Base-by-base conservation (phyloP, 2,113 vertebrate genomes). In the Sander lucioperca region DNA sequence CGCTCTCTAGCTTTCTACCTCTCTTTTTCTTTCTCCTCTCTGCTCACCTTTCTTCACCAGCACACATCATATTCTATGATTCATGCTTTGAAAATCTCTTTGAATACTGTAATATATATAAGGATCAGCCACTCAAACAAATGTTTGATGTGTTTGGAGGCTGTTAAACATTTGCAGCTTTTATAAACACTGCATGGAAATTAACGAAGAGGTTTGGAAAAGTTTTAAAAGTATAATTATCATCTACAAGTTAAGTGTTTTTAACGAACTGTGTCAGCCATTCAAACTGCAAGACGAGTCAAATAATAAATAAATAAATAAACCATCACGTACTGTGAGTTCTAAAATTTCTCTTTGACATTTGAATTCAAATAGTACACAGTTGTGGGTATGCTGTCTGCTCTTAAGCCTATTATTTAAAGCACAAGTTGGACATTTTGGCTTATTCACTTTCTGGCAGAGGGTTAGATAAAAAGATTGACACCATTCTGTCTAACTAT, bases 121-220 rank as follows among this genome's bases (percentile, higher is more conserved):
- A 47, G 51, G 19, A 85, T 54, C 69, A 45, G 21, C 25, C 48
- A 19, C n/a, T 69, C 43, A 48, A 47, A 61, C 47, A 54, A 16
- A n/a, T 64, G 36, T 80, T 79, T 68, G 64, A 78, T 80, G 67
- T 72, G 25, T 61, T 82, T 77, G 33, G 10, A 76, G 19, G 33
- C 67, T 47, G 51, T 54, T 68, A 19, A 74, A 77, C 36, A 70
- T 62, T 7, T 58, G 4, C 16, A 15, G 15, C 23, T 2, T 53
- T 88, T 79, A 36, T 39, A 36, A 80, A 67, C 30, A 25, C 21
- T 1, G 21, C 45, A 70, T 66, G 7, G 21, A 85, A 58, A 67
- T 53, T 10, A 61, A 16, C 14, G 3, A 23, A 0, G 65, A 21
- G 56, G 2, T 77, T 10, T 2, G 0, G 8, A 68, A 48, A 36